Percentiles rank a stretch among this genome's conserved stretches.
phyloP scores from a whole-genome alignment of 1,140 invertebrate genomes.

The Probaryconus sp. region DNA sequence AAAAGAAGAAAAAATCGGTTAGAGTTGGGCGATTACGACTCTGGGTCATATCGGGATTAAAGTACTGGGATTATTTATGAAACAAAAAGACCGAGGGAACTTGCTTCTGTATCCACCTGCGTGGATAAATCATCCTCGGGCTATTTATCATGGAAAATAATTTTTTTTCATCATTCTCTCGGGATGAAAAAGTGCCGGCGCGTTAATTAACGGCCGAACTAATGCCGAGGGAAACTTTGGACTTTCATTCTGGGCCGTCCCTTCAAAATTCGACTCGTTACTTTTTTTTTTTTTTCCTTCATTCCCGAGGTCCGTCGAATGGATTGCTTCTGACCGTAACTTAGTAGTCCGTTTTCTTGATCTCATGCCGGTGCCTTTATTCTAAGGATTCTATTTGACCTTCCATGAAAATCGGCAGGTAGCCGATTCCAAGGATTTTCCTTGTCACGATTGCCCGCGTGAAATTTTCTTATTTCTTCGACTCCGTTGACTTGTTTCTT shows the following conservation, averaged over 20 bases:
- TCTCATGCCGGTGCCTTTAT: not conserved
- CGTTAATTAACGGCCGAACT: conserved; percentile 39
- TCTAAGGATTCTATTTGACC: not conserved
- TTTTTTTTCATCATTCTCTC: too few relatives aligned
- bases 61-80: too few relatives aligned
- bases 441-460: conserved; percentile 24
- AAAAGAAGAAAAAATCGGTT: conserved; percentile 16
- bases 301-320: conserved; percentile 23
- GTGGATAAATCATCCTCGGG: too few relatives aligned
- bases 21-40: too few relatives aligned
- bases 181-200: conserved; percentile 14
- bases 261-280: conserved; percentile 29
- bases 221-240: conserved; percentile 21
- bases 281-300: too few relatives aligned
- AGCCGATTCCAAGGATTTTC: conserved; percentile 56
- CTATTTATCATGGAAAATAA: too few relatives aligned
- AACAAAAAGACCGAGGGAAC: conserved; percentile 36
- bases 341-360: conserved; percentile 20
- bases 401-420: conserved; percentile 57
- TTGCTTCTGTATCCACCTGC: conserved; percentile 27
- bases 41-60: too few relatives aligned
- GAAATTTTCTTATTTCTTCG: conserved; percentile 45
- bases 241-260: too few relatives aligned
- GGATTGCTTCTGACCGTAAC: conserved; percentile 30
- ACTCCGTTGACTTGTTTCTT: conserved; percentile 11